Evolutionary conservation across 2,113 vertebrate genomes (phyloP).

Genomic region (Plestiodon gilberti): DNA sequence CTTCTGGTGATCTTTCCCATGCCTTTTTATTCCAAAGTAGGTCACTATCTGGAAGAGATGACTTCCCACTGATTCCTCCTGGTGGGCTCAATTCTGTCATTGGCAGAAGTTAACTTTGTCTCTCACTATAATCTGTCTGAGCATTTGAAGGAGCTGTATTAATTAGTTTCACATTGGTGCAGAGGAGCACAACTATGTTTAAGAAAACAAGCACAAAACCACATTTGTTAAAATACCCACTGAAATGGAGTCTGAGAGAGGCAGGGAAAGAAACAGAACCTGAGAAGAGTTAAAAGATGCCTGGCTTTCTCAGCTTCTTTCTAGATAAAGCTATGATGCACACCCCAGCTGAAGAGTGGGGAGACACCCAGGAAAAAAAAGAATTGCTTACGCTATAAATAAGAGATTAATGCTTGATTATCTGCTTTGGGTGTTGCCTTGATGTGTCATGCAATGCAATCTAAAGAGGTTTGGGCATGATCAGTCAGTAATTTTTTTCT

Average conservation of each 20-base stretch:
- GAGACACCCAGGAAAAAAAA: neutral
- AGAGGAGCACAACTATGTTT: neutral
- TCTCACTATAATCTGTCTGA: neutral
- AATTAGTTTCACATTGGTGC: neutral
- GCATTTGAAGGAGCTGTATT: neutral
- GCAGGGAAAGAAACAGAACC: neutral
- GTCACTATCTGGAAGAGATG: neutral
- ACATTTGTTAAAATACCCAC: neutral
- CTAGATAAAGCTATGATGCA: neutral
- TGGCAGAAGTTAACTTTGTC: neutral
- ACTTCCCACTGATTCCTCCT: neutral
- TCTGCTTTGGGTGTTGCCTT: neutral
- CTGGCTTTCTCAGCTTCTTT: neutral
- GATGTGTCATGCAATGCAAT: too few relatives aligned
- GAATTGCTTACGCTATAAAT: neutral
- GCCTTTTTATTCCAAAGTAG: constrained; percentile 4
- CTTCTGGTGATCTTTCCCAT: neutral
- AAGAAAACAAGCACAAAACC: neutral
- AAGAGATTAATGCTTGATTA: neutral
- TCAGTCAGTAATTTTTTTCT: neutral
- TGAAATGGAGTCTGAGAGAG: neutral
- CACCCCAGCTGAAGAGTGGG: too few relatives aligned
- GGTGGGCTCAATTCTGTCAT: neutral
- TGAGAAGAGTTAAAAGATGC: neutral
- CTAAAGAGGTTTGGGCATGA: neutral